Conservation (phyloP, 2,113 vertebrate genomes). For the Pampusana beccarii region DNA sequence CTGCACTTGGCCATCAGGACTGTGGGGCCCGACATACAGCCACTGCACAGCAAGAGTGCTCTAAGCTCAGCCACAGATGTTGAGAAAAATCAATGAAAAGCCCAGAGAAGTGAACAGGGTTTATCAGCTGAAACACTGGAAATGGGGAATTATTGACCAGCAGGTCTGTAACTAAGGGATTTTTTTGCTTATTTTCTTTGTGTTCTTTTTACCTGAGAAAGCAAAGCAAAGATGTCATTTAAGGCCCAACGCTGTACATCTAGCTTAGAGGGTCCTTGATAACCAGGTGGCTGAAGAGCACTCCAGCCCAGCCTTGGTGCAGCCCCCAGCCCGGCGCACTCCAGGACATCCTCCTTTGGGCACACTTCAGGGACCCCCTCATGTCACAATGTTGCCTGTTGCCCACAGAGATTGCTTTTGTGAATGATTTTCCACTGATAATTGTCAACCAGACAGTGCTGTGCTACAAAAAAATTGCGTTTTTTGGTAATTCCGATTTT, state of each 20-base stretch:
- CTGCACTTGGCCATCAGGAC: background rate
- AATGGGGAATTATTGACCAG: background rate
- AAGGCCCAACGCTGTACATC: background rate
- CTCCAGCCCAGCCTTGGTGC: fast-evolving
- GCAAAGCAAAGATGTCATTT: background rate
- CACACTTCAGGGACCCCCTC: fast-evolving
- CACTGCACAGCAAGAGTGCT: background rate
- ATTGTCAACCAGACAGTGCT: background rate
- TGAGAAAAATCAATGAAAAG: constrained; percentile 9
- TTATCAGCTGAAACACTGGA: background rate
- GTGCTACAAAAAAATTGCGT: background rate
- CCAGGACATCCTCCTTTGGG: background rate
- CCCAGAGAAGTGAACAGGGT: background rate
- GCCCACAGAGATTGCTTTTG: background rate
- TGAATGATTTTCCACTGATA: background rate
- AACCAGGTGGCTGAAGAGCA: background rate
- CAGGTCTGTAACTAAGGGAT: background rate
- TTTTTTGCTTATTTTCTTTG: background rate
- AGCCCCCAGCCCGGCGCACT: fast-evolving
- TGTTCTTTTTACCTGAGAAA: background rate
- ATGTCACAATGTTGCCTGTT: background rate
- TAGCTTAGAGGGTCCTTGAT: background rate
- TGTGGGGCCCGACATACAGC: background rate
- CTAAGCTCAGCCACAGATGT: background rate
- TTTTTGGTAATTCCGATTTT: background rate